phyloP scores from a whole-genome alignment of 2,888 invertebrate genomes.

The Apoderus coryli region DNA sequence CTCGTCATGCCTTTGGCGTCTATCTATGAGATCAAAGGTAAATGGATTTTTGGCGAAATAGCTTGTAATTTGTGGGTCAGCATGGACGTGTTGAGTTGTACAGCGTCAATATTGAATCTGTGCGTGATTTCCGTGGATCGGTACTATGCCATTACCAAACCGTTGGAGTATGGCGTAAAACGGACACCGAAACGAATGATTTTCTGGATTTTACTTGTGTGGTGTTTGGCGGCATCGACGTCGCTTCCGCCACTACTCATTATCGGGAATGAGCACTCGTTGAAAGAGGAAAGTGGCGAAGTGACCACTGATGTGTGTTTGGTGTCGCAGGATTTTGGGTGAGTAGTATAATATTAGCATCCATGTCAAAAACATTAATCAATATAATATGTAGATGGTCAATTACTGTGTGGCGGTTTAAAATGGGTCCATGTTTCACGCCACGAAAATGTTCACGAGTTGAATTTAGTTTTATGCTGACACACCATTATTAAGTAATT shows the following conservation, averaged over 20 bases:
- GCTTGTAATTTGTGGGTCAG: slow-evolving; percentile 95
- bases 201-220: slow-evolving; percentile 77
- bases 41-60: slow-evolving; percentile 85
- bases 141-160: slow-evolving; percentile 85
- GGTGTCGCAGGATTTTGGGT: slow-evolving; percentile 88
- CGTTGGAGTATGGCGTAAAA: slow-evolving; percentile 88
- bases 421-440: too few species aligned
- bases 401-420: too few species aligned
- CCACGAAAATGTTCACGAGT: too few species aligned
- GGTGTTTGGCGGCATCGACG: slow-evolving; percentile 87
- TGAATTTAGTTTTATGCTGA: too few species aligned
- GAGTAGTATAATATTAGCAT: too few species aligned
- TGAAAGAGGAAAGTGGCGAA: slow-evolving; percentile 31
- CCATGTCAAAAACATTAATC: too few species aligned
- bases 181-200: slow-evolving; percentile 87
- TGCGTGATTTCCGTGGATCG: slow-evolving; percentile 97
- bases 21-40: slow-evolving; percentile 79
- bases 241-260: slow-evolving; percentile 83
- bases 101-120: slow-evolving; percentile 95
- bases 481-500: too few species aligned
- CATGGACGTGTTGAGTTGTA: slow-evolving; percentile 92
- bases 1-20: slow-evolving; percentile 97
- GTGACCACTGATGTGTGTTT: slow-evolving; percentile 46
- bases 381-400: too few species aligned
- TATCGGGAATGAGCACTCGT: slow-evolving; percentile 71